Base-by-base conservation (phyloP, 53 echinoderm and acorn worm genomes). In the Mesocentrotus franciscanus region DNA sequence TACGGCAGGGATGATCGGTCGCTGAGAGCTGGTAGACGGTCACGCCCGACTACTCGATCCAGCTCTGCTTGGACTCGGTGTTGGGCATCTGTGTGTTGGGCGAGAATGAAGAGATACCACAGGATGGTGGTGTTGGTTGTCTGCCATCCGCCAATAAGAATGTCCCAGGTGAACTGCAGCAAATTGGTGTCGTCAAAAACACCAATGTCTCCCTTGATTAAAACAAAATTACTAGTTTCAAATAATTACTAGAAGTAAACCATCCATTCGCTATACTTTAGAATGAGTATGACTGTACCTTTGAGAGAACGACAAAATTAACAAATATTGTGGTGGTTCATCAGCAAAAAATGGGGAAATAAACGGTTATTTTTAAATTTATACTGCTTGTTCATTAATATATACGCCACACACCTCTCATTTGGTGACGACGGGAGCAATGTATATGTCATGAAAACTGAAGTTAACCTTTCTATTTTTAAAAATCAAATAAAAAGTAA, bases 91-190 rank as follows among this genome's bases (percentile, higher is more conserved):
- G 13, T 56, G 24, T 93, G 93, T 8, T 93, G 76, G 56, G 93
- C 78, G 57, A 93, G 93, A 75, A 93, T 72, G 74, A 74, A 75
- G 26, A 93, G 93, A 60, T 93, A 93, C 93, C 93, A 93, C 10
- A 76, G 76, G 76, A 93, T 76, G 18, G 74, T 93, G 27, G 93
- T 93, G 75, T 93, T 92, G 76, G 74, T 93, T 76, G 93, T 93
- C 33, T 93, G 74, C 93, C 93, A 93, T 49, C 93, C 93, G n/a
- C 93, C 76, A 56, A 93, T 93, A 2, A 93, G 56, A 27, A 93
- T 57, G 78, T 93, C 93, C 93, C 93, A 93, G 49, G 93, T 93
- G 24, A 76, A 75, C 76, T 93, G 93, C 1, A 76, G 8, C 27
- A 93, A 18, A 42, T 93, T 72, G 56, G 29, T 72, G 56, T 93